A percentile compares a stretch with the other conserved stretches of the same genome.
Evolutionary conservation across 1,140 invertebrate species (phyloP).

Genomic region (Zaprionus capensis): DNA sequence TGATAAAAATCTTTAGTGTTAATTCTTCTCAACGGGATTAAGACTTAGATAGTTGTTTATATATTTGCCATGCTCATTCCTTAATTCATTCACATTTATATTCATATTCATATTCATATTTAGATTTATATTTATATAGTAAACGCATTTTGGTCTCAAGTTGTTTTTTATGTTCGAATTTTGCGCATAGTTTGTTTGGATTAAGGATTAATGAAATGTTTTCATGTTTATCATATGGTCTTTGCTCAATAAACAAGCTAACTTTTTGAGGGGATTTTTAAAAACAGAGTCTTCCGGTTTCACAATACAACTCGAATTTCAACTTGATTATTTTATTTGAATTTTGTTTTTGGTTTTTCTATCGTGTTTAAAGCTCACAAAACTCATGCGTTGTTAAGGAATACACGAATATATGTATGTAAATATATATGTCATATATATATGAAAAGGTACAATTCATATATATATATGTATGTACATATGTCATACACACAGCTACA

Average conservation of each 20-base stretch:
- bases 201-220: conserved; percentile 48
- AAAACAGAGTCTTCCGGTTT: conserved; percentile 67
- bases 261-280: conserved; percentile 25
- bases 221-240: conserved; percentile 4
- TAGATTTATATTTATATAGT: conserved; percentile 38
- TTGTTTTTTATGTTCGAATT: conserved; percentile 59
- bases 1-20: conserved; percentile 3
- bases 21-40: conserved; percentile 1
- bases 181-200: conserved; percentile 39
- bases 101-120: conserved; percentile 9
- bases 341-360: conserved; percentile 14
- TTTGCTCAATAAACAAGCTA: conserved; percentile 60
- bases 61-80: background rate
- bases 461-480: conserved; percentile 24
- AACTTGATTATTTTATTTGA: conserved; percentile 45
- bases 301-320: conserved; percentile 64
- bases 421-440: conserved; percentile 30
- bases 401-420: conserved; percentile 20
- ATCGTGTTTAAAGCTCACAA: conserved; percentile 51
- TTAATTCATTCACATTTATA: background rate
- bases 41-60: background rate
- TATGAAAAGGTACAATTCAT: conserved; percentile 37
- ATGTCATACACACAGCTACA: conserved; percentile 59
- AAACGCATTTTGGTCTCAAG: conserved; percentile 81
- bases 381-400: conserved; percentile 51